phyloP scores from a whole-genome alignment of 2,797 vertebrate genomes.

The Pseudocheirus occidentalis region DNA sequence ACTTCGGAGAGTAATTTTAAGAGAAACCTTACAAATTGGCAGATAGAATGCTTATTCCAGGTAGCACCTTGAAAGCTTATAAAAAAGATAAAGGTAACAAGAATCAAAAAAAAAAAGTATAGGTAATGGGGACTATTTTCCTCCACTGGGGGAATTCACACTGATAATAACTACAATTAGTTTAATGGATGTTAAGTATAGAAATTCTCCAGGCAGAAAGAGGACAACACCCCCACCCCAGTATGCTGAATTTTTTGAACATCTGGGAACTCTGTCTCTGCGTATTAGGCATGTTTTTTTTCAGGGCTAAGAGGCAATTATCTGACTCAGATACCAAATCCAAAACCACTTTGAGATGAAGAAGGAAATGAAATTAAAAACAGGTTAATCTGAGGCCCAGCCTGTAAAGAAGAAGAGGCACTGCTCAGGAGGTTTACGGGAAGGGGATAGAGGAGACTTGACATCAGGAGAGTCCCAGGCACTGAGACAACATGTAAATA shows the following conservation, averaged over 20 bases:
- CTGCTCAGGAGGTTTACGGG: neutral
- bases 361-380: neutral
- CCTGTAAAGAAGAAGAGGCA: neutral
- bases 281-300: neutral
- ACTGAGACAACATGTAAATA: neutral
- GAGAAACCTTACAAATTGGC: conserved; percentile 15
- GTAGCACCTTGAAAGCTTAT: neutral
- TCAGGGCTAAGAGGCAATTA: neutral
- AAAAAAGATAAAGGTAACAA: neutral
- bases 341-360: neutral
- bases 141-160: conserved; percentile 1
- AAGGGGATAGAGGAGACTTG: neutral
- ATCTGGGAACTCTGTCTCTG: neutral
- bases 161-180: conserved; percentile 3
- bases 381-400: neutral
- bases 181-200: conserved; percentile 20
- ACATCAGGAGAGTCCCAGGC: neutral
- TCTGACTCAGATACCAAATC: neutral
- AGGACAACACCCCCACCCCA: neutral
- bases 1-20: neutral
- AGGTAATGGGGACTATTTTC: conserved; percentile 16
- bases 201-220: neutral
- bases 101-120: conserved; percentile 1
- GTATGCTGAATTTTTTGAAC: neutral
- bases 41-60: neutral